Evolutionary conservation across 2,888 invertebrate genomes (phyloP).

Genomic region (Phengaris alcon): DNA sequence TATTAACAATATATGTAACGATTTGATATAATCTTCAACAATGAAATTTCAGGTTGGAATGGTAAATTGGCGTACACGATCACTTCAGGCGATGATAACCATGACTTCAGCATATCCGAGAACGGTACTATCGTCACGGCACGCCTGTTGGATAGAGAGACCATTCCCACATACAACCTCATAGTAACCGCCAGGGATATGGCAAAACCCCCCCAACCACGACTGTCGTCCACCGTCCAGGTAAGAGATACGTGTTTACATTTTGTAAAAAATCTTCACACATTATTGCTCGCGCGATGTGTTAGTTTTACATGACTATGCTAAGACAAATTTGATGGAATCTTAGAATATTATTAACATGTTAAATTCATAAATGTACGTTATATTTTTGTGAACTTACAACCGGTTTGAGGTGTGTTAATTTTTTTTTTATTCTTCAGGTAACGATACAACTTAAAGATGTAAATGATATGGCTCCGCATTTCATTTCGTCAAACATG

Average conservation of each 20-base stretch:
- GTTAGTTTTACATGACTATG: not conserved
- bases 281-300: not conserved
- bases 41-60: constrained; percentile 84
- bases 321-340: not conserved
- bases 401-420: not conserved
- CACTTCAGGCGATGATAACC: constrained; percentile 87
- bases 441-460: constrained; percentile 92
- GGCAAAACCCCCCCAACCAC: constrained; percentile 85
- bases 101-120: constrained; percentile 87
- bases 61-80: constrained; percentile 91
- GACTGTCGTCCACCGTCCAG: constrained; percentile 92
- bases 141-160: constrained; percentile 89
- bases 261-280: constrained; percentile 11
- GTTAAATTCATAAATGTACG: constrained; percentile 4
- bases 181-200: constrained; percentile 92
- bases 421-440: constrained; percentile 66
- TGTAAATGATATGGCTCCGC: constrained; percentile 94
- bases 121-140: constrained; percentile 92
- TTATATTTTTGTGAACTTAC: not conserved
- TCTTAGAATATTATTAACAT: not conserved
- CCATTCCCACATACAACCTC: constrained; percentile 88
- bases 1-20: too few species aligned
- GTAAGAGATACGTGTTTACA: constrained; percentile 56
- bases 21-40: too few species aligned
- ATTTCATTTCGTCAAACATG: constrained; percentile 88